These are phyloP conservation scores for Pomacea canaliculata DNA, from an alignment of 2,888 invertebrate genomes.

Conservation along the genomic window DNA sequence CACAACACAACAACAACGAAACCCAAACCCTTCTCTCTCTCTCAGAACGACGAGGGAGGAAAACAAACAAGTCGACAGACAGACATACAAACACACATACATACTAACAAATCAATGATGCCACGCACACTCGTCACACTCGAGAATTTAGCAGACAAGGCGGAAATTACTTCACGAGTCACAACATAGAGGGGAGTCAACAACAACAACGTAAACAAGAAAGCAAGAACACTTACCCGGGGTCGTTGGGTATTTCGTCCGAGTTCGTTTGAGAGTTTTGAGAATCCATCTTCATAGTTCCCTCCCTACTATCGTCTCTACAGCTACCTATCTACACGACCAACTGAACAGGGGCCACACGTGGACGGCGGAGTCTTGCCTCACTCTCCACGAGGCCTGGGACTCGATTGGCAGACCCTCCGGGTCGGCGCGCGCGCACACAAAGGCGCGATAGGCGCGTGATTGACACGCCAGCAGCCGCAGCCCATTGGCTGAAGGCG, in stretches of 20 bases:
- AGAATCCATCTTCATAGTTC: slow-evolving; percentile 59
- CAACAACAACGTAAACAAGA: background rate
- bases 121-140: background rate
- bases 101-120: background rate
- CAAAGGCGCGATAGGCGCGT: slow-evolving; percentile 51
- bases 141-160: too few relatives aligned
- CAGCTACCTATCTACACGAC: slow-evolving; percentile 49
- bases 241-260: slow-evolving; percentile 92
- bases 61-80: background rate
- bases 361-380: slow-evolving; percentile 27
- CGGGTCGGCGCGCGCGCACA: slow-evolving; percentile 58
- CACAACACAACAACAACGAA: background rate
- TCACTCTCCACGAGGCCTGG: slow-evolving; percentile 34
- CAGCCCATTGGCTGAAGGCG: slow-evolving; percentile 47
- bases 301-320: slow-evolving; percentile 43
- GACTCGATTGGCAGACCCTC: slow-evolving; percentile 48
- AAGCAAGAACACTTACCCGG: slow-evolving; percentile 79
- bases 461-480: slow-evolving; percentile 51
- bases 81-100: slow-evolving; percentile 75
- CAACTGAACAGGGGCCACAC: slow-evolving; percentile 46
- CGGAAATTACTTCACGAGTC: too few relatives aligned
- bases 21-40: background rate
- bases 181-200: background rate
- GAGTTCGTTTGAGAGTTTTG: slow-evolving; percentile 47
- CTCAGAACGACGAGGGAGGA: background rate